Conservation (phyloP, 2,113 vertebrate species). For the Rhynchopsitta pachyrhyncha region DNA sequence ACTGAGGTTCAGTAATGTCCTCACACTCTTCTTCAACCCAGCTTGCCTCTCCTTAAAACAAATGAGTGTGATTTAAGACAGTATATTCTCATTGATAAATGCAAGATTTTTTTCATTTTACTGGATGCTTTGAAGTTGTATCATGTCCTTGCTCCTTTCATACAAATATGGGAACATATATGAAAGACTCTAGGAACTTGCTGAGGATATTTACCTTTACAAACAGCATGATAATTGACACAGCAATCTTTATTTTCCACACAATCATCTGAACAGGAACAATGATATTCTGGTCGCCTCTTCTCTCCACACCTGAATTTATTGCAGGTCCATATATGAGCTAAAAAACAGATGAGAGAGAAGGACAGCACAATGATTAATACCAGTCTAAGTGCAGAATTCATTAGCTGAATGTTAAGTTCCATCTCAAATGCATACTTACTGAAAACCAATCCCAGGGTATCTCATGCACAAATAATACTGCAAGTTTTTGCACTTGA, state of each 20-base stretch:
- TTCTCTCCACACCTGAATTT: slow-evolving; percentile 83
- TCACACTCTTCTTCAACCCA: slow-evolving; percentile 80
- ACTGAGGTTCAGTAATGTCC: slow-evolving; percentile 71
- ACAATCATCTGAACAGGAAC: slow-evolving; percentile 80
- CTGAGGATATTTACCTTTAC: slow-evolving; percentile 66
- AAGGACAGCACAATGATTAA: neutral
- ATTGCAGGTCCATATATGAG: slow-evolving; percentile 77
- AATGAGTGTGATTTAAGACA: slow-evolving; percentile 11
- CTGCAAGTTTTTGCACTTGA: neutral
- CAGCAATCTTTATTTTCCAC: slow-evolving; percentile 73
- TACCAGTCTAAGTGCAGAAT: neutral
- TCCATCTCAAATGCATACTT: neutral
- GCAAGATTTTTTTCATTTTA: neutral
- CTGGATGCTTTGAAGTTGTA: neutral
- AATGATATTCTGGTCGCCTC: slow-evolving; percentile 70
- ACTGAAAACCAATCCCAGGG: neutral
- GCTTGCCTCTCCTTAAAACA: slow-evolving; percentile 77
- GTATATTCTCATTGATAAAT: neutral
- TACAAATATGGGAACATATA: neutral
- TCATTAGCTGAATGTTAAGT: neutral
- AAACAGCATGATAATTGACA: slow-evolving; percentile 73
- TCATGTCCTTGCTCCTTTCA: neutral
- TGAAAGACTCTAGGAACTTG: neutral
- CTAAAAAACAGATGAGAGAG: slow-evolving; percentile 53
- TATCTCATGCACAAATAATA: accelerated